Evolutionary conservation across 2,113 vertebrate species (phyloP).

Genomic region (Nymphicus hollandicus): DNA sequence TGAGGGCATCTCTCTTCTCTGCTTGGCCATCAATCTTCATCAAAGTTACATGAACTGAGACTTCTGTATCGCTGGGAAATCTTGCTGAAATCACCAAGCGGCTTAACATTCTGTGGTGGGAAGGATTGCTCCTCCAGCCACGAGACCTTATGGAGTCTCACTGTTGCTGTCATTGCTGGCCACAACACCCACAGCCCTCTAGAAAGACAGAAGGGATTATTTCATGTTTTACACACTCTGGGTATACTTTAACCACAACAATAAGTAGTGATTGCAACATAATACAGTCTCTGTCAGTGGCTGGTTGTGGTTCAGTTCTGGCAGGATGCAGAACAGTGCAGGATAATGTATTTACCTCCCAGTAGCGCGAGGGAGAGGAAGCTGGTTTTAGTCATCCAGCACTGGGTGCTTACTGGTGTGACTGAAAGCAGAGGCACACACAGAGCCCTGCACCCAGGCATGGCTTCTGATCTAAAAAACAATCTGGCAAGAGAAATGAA

Average conservation of each 20-base stretch:
- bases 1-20: neutral
- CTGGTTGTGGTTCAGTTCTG: neutral
- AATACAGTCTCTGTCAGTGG: neutral
- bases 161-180: neutral
- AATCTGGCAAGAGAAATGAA: neutral
- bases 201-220: neutral
- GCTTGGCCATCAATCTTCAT: neutral
- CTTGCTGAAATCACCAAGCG: neutral
- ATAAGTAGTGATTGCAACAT: neutral
- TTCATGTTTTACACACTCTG: neutral
- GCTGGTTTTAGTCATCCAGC: neutral
- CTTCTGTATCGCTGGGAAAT: neutral
- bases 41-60: neutral
- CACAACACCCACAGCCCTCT: neutral
- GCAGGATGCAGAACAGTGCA: neutral
- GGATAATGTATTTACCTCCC: neutral
- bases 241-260: conserved; percentile 24
- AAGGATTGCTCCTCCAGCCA: neutral
- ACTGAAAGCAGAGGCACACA: neutral
- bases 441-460: neutral
- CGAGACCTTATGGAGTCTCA: neutral
- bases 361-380: neutral
- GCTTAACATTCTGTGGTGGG: neutral
- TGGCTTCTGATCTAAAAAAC: neutral
- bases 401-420: neutral